These are phyloP conservation scores for Zootermopsis nevadensis DNA, from an alignment of 2,888 invertebrate species.

Conservation along the genomic window DNA sequence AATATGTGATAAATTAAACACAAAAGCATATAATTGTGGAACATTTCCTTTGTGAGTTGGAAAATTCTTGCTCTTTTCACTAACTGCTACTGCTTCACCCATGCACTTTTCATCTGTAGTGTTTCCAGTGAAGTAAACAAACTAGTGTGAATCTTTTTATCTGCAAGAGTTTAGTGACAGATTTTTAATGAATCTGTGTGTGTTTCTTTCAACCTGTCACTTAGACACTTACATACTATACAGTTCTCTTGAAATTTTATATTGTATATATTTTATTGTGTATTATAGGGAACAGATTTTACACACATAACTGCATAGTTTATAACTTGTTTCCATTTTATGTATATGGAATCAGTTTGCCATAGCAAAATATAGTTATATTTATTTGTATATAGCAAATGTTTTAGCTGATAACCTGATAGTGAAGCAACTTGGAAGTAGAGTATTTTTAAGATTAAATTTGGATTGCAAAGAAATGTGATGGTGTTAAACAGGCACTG, in stretches of 20 bases:
- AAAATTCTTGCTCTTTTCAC: neutral
- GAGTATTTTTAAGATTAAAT: neutral
- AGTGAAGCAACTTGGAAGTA: neutral
- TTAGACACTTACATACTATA: neutral
- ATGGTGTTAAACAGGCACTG: neutral
- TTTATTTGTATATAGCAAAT: constrained; percentile 22
- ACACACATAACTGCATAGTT: constrained; percentile 24
- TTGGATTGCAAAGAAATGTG: neutral
- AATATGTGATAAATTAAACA: neutral
- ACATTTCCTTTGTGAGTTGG: neutral
- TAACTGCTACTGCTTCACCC: neutral
- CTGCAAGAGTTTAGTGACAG: neutral
- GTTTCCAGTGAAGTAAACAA: neutral
- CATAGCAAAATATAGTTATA: constrained; percentile 29
- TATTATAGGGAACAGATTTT: constrained; percentile 24
- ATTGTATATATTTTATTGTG: constrained; percentile 37
- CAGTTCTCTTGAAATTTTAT: constrained; percentile 32
- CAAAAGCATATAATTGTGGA: neutral
- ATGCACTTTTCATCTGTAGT: neutral
- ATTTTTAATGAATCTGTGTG: neutral
- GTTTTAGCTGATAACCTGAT: neutral
- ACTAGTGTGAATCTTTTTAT: neutral
- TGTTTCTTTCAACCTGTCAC: neutral
- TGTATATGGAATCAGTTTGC: constrained; percentile 25
- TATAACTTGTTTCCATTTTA: constrained; percentile 32